Evolutionary conservation across 2,888 invertebrate genomes (phyloP), one percentile per base, ranked within the genome.

Genomic region (Chaetogeoica ovagalla): DNA sequence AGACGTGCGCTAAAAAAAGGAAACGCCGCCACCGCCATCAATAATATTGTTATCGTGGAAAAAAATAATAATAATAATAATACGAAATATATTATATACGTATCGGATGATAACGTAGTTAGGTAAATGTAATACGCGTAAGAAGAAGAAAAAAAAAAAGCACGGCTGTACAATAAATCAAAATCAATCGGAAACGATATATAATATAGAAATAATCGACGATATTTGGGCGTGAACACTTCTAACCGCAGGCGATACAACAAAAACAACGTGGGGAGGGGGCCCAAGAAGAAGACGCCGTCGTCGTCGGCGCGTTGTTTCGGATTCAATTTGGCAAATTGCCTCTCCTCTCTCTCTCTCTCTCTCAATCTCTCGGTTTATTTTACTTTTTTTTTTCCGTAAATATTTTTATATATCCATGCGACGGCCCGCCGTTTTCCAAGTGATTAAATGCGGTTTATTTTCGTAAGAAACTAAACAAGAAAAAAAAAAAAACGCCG

Each of bases 311-410:
- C 13, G 43, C 43, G 48, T 75, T 75, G 48, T 75, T 75, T 75
- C 43, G 13, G 21, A 66, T 75, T 75, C 39, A 66, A 48, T 75
- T 75, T 75, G 75, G 75, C 75, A 57, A 75, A 75, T 75, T 75
- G 75, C 75, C 75, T n/a, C n/a, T n/a, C n/a, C n/a, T n/a, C n/a
- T n/a, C n/a, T n/a, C n/a, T n/a, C n/a, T n/a, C n/a, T n/a, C n/a
- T n/a, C n/a, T n/a, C n/a, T n/a, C n/a, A n/a, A n/a, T n/a, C n/a
- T n/a, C n/a, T 66, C 7, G 21, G 13, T 39, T 21, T 30, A 1
- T 30, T 30, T 30, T 30, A 30, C 30, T 30, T 30, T 30, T 30
- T 30, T 30, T 23, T 30, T 62, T 63, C 55, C 63, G 1, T 48
- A 48, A 48, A 48, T 48, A 48, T 55, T 57, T 66, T 30, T 30